Evolutionary conservation across 2,888 invertebrate genomes (phyloP).

Genomic region (Furcula furcula): DNA sequence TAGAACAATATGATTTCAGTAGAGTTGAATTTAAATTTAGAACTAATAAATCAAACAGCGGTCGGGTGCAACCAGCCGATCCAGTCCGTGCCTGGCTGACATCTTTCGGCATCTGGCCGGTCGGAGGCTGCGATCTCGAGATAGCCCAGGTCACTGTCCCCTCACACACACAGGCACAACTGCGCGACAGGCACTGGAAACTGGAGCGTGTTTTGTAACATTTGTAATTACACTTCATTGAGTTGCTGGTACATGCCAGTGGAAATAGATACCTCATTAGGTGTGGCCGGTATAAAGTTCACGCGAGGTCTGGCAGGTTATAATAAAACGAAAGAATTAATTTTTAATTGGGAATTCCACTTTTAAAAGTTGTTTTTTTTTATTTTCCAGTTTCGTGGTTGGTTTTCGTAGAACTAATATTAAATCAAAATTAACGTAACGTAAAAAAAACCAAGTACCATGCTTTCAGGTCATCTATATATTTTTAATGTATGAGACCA

Average conservation of each 20-base stretch:
- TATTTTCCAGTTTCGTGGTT: too few relatives aligned
- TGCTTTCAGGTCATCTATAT: too few relatives aligned
- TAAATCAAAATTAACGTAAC: too few relatives aligned
- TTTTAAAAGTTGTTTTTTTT: too few relatives aligned
- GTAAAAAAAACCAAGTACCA: too few relatives aligned
- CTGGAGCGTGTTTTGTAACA: slow-evolving; percentile 53
- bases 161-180: slow-evolving; percentile 44
- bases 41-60: slow-evolving; percentile 1
- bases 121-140: slow-evolving; percentile 79
- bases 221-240: slow-evolving; percentile 57
- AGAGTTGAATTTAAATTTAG: slow-evolving; percentile 1
- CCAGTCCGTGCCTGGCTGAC: slow-evolving; percentile 61
- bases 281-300: slow-evolving; percentile 16
- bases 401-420: too few relatives aligned
- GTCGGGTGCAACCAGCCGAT: too few relatives aligned
- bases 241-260: slow-evolving; percentile 22
- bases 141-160: slow-evolving; percentile 76
- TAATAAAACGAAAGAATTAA: too few relatives aligned
- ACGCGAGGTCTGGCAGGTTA: slow-evolving; percentile 20
- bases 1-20: too few relatives aligned
- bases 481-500: too few relatives aligned
- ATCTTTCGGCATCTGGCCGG: slow-evolving; percentile 80
- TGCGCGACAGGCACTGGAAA: slow-evolving; percentile 31
- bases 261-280: slow-evolving; percentile 37
- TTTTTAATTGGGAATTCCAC: too few relatives aligned